phyloP scores from a whole-genome alignment of 2,113 vertebrate genomes.

The Lepus americanus region DNA sequence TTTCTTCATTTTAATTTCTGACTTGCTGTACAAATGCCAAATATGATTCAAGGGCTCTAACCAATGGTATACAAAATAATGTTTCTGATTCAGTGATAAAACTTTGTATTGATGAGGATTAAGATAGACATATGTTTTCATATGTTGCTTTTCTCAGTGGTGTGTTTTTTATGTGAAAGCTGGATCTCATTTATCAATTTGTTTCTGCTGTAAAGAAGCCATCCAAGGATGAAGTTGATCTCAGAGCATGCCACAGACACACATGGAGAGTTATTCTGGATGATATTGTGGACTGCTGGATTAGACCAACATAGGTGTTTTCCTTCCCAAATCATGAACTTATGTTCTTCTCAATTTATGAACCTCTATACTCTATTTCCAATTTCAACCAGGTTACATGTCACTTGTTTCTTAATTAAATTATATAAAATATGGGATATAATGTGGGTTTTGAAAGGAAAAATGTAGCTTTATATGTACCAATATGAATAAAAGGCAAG shows the following conservation, averaged over 20 bases:
- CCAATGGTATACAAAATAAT: background rate
- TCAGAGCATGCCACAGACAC: background rate
- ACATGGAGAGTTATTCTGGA: background rate
- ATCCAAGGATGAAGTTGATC: background rate
- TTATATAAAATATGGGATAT: background rate
- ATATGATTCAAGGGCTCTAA: background rate
- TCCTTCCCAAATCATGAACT: background rate
- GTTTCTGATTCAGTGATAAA: background rate
- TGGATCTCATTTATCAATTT: background rate
- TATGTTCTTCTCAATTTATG: background rate
- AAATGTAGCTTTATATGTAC: background rate
- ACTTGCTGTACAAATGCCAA: background rate
- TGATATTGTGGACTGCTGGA: background rate
- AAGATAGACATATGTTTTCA: background rate
- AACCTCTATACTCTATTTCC: background rate
- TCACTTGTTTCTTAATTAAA: background rate
- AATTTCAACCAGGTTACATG: background rate
- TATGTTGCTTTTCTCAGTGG: background rate
- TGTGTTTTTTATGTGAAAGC: constrained; percentile 25
- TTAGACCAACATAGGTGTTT: background rate
- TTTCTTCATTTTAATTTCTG: background rate
- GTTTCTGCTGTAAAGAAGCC: background rate
- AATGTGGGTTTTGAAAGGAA: constrained; percentile 21
- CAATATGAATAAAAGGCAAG: background rate
- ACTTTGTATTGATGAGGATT: background rate